Evolutionary conservation across 92 coral and sea anemone species (phyloP).

Genomic region (Zoanthus sansibaricus): DNA sequence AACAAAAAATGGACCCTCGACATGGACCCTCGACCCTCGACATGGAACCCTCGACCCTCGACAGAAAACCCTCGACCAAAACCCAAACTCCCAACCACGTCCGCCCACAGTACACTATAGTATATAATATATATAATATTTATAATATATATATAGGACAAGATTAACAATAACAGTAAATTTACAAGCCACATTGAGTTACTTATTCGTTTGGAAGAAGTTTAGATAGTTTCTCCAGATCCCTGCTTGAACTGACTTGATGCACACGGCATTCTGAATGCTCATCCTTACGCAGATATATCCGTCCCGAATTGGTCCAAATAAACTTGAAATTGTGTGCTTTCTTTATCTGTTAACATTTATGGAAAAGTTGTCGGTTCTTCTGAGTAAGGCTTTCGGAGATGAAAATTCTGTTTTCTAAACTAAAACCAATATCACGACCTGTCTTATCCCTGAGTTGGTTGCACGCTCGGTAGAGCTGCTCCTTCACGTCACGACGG

Average conservation of each 20-base stretch:
- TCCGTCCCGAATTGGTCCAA: background rate
- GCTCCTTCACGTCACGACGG: conserved; percentile 28
- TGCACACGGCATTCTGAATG: conserved; percentile 31
- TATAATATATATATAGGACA: background rate
- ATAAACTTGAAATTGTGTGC: background rate
- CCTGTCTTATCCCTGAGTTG: conserved; percentile 33
- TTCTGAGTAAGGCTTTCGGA: conserved; percentile 43
- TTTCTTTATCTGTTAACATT: conserved; percentile 34
- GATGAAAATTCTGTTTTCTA: conserved; percentile 33
- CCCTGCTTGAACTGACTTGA: conserved; percentile 56
- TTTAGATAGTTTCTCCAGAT: conserved; percentile 53
- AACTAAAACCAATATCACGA: conserved; percentile 28
- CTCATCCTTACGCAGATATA: conserved; percentile 52
- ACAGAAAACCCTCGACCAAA: too few relatives aligned
- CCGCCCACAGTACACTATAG: too few relatives aligned
- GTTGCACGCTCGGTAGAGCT: conserved; percentile 44
- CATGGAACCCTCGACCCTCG: too few relatives aligned
- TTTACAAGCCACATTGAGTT: conserved; percentile 43
- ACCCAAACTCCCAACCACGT: too few relatives aligned
- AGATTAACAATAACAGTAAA: conserved; percentile 37
- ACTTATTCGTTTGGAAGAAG: conserved; percentile 56
- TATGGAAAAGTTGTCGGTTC: conserved; percentile 36
- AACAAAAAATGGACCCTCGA: too few relatives aligned
- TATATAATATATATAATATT: too few relatives aligned
- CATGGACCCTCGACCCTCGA: too few relatives aligned